phyloP scores from a whole-genome alignment of 1,140 invertebrate genomes.

The Drosophila biarmipes region DNA sequence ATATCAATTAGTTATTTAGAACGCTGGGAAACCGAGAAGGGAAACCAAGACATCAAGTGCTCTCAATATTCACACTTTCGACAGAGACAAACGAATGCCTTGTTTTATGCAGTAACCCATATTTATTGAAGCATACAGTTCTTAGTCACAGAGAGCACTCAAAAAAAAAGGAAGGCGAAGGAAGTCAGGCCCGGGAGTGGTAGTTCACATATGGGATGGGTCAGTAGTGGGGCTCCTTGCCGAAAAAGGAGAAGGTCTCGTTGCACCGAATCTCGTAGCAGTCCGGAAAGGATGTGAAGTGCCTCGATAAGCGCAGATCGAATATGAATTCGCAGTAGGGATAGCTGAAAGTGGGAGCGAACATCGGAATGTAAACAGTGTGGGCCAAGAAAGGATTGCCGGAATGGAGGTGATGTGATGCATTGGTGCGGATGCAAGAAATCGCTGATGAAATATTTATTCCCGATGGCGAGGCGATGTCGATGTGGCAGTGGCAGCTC shows the following conservation, averaged over 20 bases:
- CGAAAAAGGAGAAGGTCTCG: slow-evolving; percentile 80
- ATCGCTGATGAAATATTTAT: slow-evolving; percentile 35
- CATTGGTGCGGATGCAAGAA: slow-evolving; percentile 3
- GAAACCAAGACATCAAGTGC: not conserved
- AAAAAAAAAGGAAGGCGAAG: not conserved
- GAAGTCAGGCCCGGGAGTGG: not conserved
- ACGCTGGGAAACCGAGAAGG: not conserved
- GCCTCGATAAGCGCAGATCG: slow-evolving; percentile 79
- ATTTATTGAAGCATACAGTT: slow-evolving; percentile 62
- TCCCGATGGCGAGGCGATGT: slow-evolving; percentile 2
- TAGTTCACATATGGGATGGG: not conserved
- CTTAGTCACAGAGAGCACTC: slow-evolving; percentile 26
- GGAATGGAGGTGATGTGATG: slow-evolving; percentile 1
- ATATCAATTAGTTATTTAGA: not conserved
- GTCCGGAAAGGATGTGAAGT: slow-evolving; percentile 77
- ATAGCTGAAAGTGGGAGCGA: slow-evolving; percentile 57
- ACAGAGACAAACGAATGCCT: not conserved
- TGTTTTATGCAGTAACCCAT: slow-evolving; percentile 29
- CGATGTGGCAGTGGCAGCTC: slow-evolving; percentile 4
- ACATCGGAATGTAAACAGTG: slow-evolving; percentile 19
- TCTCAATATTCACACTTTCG: not conserved
- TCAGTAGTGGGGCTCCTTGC: slow-evolving; percentile 56
- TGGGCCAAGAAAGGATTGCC: not conserved
- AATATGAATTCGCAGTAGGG: slow-evolving; percentile 82
- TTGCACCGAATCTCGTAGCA: slow-evolving; percentile 82